A percentile compares a stretch with the other conserved stretches of the same genome.
Conservation (phyloP, 2,888 invertebrate genomes). For the Disparrhopalites patrizii region DNA sequence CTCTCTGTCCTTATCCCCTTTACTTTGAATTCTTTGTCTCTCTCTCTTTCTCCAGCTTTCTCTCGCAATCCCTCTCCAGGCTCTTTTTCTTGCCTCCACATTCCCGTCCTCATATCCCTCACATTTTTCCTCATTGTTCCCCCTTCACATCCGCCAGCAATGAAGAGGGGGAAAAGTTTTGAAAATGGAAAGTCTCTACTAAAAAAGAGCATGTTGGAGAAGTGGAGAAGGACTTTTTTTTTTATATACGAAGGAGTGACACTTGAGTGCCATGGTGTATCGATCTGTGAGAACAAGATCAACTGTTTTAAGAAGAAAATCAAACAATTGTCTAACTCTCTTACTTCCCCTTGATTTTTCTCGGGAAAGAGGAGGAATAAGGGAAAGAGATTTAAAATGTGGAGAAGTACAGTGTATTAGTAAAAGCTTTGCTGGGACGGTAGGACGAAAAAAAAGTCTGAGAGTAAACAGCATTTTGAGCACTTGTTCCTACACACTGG, state of each 20-base stretch:
- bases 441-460: background rate
- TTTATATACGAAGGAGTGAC: background rate
- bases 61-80: too few relatives aligned
- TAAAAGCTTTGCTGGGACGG: background rate
- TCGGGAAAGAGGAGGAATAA: too few relatives aligned
- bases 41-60: too few relatives aligned
- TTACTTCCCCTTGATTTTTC: conserved; percentile 9
- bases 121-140: too few relatives aligned
- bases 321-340: conserved; percentile 34
- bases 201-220: background rate
- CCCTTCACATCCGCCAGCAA: background rate
- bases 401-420: background rate
- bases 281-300: conserved; percentile 37
- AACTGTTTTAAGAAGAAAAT: conserved; percentile 41
- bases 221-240: background rate
- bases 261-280: conserved; percentile 9
- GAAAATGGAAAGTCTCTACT: too few relatives aligned
- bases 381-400: background rate
- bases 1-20: too few relatives aligned
- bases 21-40: too few relatives aligned
- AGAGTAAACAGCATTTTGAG: background rate
- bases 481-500: too few relatives aligned
- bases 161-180: background rate
- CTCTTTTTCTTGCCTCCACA: background rate
- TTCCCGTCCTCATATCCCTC: too few relatives aligned